Percentiles rank a stretch among this genome's conserved stretches.
Evolutionary conservation across 1,140 invertebrate genomes (phyloP).

Genomic region (Drosophila tsacasi): DNA sequence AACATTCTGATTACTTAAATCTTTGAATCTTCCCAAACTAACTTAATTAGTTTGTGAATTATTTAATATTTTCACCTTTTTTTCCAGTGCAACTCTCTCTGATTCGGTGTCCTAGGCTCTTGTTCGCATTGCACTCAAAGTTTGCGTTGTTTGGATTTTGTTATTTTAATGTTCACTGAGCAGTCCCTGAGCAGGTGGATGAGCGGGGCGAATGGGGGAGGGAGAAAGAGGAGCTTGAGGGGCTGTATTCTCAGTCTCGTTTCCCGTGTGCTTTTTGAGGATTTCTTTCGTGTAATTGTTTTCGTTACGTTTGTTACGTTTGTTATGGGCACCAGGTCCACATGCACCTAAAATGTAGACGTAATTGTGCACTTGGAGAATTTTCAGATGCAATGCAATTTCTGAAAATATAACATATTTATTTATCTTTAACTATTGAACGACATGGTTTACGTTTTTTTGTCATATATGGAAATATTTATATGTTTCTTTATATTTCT

Average conservation of each 20-base stretch:
- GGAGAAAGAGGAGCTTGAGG: neutral
- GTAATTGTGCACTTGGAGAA: constrained; percentile 66
- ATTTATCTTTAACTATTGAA: neutral
- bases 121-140: constrained; percentile 74
- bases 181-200: constrained; percentile 28
- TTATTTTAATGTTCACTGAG: constrained; percentile 74
- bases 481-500: neutral
- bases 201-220: neutral
- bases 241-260: constrained; percentile 51
- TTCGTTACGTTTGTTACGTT: constrained; percentile 80
- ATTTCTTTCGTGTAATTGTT: constrained; percentile 81
- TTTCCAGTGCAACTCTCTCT: constrained; percentile 7
- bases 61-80: neutral
- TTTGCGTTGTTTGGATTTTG: constrained; percentile 82
- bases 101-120: constrained; percentile 23
- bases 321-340: constrained; percentile 74
- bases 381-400: neutral
- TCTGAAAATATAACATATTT: neutral
- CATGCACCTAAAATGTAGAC: constrained; percentile 68
- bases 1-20: too few relatives aligned
- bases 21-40: too few relatives aligned
- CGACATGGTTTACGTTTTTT: too few relatives aligned
- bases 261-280: constrained; percentile 73
- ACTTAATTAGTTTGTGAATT: too few relatives aligned
- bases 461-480: neutral